Base-by-base conservation (phyloP, 2,113 vertebrate species). In the Gallinago media region DNA sequence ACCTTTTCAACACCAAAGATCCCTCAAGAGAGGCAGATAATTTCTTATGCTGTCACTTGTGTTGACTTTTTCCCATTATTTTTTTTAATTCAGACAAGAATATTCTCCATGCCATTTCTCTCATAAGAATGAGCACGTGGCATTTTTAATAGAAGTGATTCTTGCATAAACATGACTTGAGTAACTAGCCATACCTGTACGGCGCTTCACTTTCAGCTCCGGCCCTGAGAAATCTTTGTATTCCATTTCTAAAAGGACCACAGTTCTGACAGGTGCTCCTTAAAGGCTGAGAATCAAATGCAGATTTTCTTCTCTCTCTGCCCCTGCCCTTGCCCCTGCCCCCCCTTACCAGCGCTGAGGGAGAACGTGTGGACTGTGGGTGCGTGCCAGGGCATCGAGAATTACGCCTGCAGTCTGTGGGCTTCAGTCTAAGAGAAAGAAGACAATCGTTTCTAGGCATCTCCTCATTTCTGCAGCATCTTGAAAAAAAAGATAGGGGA, bases 361-460 rank as follows among this genome's bases (percentile, higher is more conserved):
- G 40, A 80, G 31, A 47, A 42, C 72, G 27, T 40, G 17, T 49
- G 59, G 23, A 26, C 36, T 0, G 0, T 0, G 0, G 23, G 22
- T 72, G 27, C 3, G 1, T 80, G 67, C 34, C 54, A 76, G 52
- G 27, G 83, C 72, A 46, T n/a, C 0, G 0, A 88, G 67, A 88
- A 44, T 46, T 65, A 62, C 27, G 18, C 49, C 58, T 76, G 71
- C 32, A n/a, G 21, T 63, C 55, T 46, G 77, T 67, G n/a, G 40
- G 19, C n/a, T 92, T 62, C 46, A 26, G 36, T 40, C 40, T 49
- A 40, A 56, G 19, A 71, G 63, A 50, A 83, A 46, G 34, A 62
- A 34, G 12, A 6, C 0, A 2, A 4, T 38, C 0, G 0, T 38
- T 68, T 55, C 78, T 80, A 6, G 49, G 47, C 34, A 4, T 25